Evolutionary conservation across 2,888 invertebrate genomes (phyloP).

Genomic region (Acrobasis suavella): DNA sequence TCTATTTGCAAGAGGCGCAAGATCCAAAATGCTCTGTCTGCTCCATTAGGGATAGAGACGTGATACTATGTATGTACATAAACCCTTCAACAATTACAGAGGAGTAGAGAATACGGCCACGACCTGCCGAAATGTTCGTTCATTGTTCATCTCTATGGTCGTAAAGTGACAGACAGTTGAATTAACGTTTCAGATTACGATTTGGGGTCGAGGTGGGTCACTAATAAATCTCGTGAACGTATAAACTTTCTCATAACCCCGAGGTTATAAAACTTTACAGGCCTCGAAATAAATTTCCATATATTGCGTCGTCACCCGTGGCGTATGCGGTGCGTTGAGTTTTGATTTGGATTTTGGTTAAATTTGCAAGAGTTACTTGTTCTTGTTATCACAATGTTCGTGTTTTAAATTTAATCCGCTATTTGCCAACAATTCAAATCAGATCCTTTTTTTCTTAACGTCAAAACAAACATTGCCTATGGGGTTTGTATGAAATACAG

Average conservation of each 20-base stretch:
- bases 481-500: no score
- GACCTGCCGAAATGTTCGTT: slow-evolving; percentile 23
- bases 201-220: slow-evolving; percentile 53
- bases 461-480: no score
- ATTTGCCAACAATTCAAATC: no score
- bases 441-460: no score
- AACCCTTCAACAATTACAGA: no score
- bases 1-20: no score
- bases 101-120: slow-evolving; percentile 3
- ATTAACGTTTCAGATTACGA: slow-evolving; percentile 63
- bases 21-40: no score
- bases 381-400: background rate
- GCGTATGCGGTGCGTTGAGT: background rate
- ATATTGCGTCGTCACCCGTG: slow-evolving; percentile 34
- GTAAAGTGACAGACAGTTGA: slow-evolving; percentile 60
- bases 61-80: no score
- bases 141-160: slow-evolving; percentile 36
- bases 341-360: background rate
- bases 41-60: slow-evolving; percentile 16
- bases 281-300: slow-evolving; percentile 55
- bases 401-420: background rate
- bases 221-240: slow-evolving; percentile 54
- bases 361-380: background rate
- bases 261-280: slow-evolving; percentile 57
- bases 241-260: slow-evolving; percentile 52